Conservation (phyloP, 2,113 vertebrate species). For the Sialia sialis region DNA sequence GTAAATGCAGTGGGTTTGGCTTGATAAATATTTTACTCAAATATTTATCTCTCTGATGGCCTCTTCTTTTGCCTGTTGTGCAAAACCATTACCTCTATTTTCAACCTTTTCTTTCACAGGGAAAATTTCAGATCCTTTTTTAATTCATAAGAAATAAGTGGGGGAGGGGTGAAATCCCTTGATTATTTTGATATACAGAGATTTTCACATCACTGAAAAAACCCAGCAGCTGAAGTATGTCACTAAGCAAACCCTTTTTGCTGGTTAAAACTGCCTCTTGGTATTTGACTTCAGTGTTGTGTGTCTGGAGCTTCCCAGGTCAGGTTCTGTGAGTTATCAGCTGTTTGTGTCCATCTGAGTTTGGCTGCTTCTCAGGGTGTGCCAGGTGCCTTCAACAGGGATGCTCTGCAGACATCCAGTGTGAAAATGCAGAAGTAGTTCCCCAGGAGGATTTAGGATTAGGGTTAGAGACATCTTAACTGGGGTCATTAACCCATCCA, state of each 20-base stretch:
- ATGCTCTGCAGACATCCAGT: background rate
- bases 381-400: background rate
- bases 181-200: background rate
- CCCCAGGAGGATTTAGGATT: background rate
- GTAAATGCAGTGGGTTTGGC: background rate
- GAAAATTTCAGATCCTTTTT: background rate
- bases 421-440: background rate
- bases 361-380: background rate
- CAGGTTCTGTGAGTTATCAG: background rate
- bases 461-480: background rate
- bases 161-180: fast-evolving
- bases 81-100: background rate
- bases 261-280: background rate
- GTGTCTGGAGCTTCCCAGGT: background rate
- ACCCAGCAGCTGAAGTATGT: background rate
- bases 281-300: background rate
- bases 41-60: background rate
- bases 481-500: background rate
- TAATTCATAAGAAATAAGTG: background rate
- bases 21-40: background rate
- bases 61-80: background rate
- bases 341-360: background rate
- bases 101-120: background rate
- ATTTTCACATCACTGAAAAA: background rate
- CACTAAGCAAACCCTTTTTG: background rate